Percentiles rank a stretch among this genome's conserved stretches.
These are phyloP conservation scores for Rhamphomyia laevipes DNA, from an alignment of 2,888 invertebrate species.

Conservation along the genomic window DNA sequence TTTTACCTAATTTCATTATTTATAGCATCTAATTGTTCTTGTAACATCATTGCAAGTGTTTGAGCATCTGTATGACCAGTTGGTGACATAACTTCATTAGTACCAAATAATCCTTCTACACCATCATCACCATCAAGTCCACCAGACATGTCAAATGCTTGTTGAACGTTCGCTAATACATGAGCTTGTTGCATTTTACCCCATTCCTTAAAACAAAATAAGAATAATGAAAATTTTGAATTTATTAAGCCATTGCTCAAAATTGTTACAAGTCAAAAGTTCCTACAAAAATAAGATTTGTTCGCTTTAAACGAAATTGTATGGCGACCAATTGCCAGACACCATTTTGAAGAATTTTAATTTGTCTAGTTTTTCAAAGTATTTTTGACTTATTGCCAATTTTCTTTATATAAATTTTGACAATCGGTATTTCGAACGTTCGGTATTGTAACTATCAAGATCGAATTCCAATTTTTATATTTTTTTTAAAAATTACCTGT, in stretches of 20 bases:
- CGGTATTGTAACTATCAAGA: too few species aligned
- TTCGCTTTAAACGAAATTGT: too few species aligned
- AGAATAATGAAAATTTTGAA: conserved; percentile 20
- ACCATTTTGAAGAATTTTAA: too few species aligned
- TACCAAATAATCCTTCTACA: conserved; percentile 63
- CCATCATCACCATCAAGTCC: conserved; percentile 77
- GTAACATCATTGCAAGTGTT: conserved; percentile 94
- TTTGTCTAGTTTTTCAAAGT: too few species aligned
- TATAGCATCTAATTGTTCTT: conserved; percentile 98
- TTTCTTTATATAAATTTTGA: too few species aligned
- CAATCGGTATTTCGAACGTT: too few species aligned
- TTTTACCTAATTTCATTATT: conserved; percentile 82
- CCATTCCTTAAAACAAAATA: conserved; percentile 57
- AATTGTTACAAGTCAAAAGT: too few species aligned
- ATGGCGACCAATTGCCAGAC: too few species aligned
- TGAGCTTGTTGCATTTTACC: conserved; percentile 89
- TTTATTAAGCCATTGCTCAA: too few species aligned
- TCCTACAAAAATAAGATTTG: too few species aligned
- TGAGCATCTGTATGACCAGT: conserved; percentile 84
- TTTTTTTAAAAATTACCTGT: conserved; percentile 25
- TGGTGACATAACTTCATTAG: conserved; percentile 60
- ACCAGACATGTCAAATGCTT: conserved; percentile 80
- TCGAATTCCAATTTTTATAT: too few species aligned
- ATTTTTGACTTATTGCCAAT: too few species aligned
- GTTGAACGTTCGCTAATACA: conserved; percentile 82